These are phyloP conservation scores for Laodelphax striatellus DNA, from an alignment of 1,140 invertebrate genomes.

Conservation along the genomic window DNA sequence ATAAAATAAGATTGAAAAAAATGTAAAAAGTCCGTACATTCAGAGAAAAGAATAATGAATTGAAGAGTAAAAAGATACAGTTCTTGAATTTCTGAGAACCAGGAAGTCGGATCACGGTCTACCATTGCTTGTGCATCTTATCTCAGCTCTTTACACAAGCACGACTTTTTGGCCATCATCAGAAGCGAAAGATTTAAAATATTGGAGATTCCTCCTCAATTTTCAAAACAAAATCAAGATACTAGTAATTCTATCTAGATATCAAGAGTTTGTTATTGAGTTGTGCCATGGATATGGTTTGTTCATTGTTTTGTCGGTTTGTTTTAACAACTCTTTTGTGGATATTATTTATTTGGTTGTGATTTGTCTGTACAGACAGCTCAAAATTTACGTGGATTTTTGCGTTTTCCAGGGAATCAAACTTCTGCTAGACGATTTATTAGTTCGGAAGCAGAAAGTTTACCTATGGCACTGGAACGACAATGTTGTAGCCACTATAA, in stretches of 20 bases:
- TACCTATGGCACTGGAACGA: conserved; percentile 31
- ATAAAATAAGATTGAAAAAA: too few relatives aligned
- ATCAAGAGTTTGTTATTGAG: too few relatives aligned
- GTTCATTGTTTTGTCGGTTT: too few relatives aligned
- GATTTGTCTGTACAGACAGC: not conserved
- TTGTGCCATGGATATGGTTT: too few relatives aligned
- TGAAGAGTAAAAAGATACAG: too few relatives aligned
- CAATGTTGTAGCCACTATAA: conserved; percentile 17
- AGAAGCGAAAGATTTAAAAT: not conserved
- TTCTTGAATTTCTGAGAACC: too few relatives aligned
- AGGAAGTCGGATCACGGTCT: too few relatives aligned
- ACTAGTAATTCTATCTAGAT: too few relatives aligned
- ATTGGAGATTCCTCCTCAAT: not conserved
- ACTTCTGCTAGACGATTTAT: conserved; percentile 29
- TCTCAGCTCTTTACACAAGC: too few relatives aligned
- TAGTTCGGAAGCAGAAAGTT: conserved; percentile 27
- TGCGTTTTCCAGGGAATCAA: conserved; percentile 27
- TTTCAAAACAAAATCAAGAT: not conserved
- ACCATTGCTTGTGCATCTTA: too few relatives aligned
- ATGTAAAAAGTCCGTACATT: too few relatives aligned
- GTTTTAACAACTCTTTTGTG: not conserved
- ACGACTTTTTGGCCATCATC: not conserved
- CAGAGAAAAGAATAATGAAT: too few relatives aligned
- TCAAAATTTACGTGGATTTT: conserved; percentile 6
- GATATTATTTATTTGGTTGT: not conserved